Conservation (phyloP, 2,888 invertebrate species). For the Clostera curtula region DNA sequence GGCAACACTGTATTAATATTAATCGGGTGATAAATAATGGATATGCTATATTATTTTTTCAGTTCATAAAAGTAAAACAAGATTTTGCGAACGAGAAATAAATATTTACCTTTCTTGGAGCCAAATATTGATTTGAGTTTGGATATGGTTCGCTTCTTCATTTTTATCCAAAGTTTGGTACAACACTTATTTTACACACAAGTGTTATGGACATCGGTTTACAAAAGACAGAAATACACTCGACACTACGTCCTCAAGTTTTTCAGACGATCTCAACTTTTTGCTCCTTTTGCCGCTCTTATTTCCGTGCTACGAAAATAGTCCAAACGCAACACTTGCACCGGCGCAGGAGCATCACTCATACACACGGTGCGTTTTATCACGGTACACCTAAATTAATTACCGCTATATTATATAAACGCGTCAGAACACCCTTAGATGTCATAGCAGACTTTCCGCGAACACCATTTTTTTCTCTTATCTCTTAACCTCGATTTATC, state of each 20-base stretch:
- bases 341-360: constrained; percentile 65
- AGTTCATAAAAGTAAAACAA: too few relatives aligned
- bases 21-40: constrained; percentile 10
- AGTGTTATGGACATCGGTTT: constrained; percentile 49
- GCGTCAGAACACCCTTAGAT: constrained; percentile 5
- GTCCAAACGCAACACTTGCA: constrained; percentile 68
- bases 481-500: constrained; percentile 39
- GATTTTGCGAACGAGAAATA: constrained; percentile 1
- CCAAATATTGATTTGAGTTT: constrained; percentile 65
- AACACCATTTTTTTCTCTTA: constrained; percentile 30
- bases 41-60: too few relatives aligned
- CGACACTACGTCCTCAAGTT: constrained; percentile 67
- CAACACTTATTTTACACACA: constrained; percentile 37
- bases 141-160: constrained; percentile 68
- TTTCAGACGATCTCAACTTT: constrained; percentile 64
- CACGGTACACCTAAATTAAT: constrained; percentile 18
- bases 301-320: constrained; percentile 75
- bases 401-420: constrained; percentile 9
- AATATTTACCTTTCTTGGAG: constrained; percentile 56
- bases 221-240: constrained; percentile 66
- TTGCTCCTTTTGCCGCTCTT: constrained; percentile 74
- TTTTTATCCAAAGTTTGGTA: constrained; percentile 30
- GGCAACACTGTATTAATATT: constrained; percentile 15
- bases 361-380: constrained; percentile 30
- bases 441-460: constrained; percentile 14